These are phyloP conservation scores for Seira musarum DNA, from an alignment of 2,888 invertebrate species.

Conservation along the genomic window DNA sequence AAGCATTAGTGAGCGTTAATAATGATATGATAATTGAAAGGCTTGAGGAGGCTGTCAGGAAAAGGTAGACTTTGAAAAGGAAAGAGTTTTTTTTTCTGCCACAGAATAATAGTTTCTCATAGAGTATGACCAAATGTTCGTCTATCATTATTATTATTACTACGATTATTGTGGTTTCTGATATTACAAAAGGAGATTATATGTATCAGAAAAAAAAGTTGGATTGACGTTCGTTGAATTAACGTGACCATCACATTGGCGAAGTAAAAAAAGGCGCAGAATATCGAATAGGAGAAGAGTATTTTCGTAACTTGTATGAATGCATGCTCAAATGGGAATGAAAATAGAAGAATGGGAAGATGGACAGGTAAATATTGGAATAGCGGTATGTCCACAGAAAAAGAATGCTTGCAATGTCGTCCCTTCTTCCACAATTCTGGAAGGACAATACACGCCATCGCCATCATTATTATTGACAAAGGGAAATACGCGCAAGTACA, in stretches of 20 bases:
- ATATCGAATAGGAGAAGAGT: neutral
- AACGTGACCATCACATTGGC: conserved; percentile 7
- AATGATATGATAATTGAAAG: conserved; percentile 18
- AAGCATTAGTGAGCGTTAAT: neutral
- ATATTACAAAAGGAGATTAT: neutral
- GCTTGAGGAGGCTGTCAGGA: neutral
- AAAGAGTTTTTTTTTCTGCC: conserved; percentile 7
- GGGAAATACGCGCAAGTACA: conserved; percentile 7
- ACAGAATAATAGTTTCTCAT: neutral
- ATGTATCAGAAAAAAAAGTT: neutral
- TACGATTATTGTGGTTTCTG: neutral
- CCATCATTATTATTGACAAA: conserved; percentile 24
- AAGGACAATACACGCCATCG: conserved; percentile 28
- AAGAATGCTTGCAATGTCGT: conserved; percentile 14
- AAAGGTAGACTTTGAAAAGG: neutral
- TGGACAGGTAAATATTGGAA: conserved; percentile 52
- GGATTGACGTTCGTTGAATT: conserved; percentile 4
- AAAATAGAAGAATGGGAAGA: conserved; percentile 57
- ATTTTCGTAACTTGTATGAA: conserved; percentile 30
- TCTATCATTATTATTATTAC: conserved; percentile 21
- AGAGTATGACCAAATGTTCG: neutral
- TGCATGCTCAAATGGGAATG: conserved; percentile 53
- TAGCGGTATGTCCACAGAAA: conserved; percentile 48
- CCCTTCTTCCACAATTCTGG: neutral
- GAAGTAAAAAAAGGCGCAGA: neutral